Evolutionary conservation across 2,113 vertebrate genomes (phyloP), one percentile per base, ranked within the genome.

Genomic region (Telmatochromis bifrenatus): DNA sequence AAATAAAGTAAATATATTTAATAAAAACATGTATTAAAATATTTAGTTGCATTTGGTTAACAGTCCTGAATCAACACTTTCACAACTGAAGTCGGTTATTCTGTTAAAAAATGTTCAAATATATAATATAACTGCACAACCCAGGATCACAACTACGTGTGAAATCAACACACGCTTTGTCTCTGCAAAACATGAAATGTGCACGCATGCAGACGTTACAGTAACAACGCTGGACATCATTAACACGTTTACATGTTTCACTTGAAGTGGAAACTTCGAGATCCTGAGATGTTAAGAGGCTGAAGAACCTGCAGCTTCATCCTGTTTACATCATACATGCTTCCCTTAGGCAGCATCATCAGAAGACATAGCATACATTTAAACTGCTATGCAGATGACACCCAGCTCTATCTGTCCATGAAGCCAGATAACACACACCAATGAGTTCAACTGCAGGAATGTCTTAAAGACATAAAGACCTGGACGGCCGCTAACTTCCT

Each of bases 401-500:
- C 14, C 7, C 54, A 56, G 21, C 28, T 60, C 7, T 33, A 60
- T 60, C 28, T 60, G 5, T 60, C 0, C 28, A 60, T 31, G 8
- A 60, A 60, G 56, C 14, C 56, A 60, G 28, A 19, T 60, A 33
- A 10, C 15, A 60, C 56, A 60, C 56, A 33, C 14, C 14, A 33
- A 6, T 60, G 0, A 60, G 9, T n/a, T 53, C 0, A 53, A 53
- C 51, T 53, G 2, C 51, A 53, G 51, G 51, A 53, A 21, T 21
- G 23, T 56, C 23, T 56, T 26, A 26, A 56, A 56, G 23, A 56
- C 23, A 55, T 5, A 56, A 26, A 55, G 21, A 26, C 23, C 12
- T 14, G 54, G 54, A 56, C 0, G 0, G 23, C 7, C 0, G 0
- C 0, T 56, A 56, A 56, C 12, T 56, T 56, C 0, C 55, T 56